Conservation (phyloP, 2,888 invertebrate genomes). For the Rambutsinella grinnellia region DNA sequence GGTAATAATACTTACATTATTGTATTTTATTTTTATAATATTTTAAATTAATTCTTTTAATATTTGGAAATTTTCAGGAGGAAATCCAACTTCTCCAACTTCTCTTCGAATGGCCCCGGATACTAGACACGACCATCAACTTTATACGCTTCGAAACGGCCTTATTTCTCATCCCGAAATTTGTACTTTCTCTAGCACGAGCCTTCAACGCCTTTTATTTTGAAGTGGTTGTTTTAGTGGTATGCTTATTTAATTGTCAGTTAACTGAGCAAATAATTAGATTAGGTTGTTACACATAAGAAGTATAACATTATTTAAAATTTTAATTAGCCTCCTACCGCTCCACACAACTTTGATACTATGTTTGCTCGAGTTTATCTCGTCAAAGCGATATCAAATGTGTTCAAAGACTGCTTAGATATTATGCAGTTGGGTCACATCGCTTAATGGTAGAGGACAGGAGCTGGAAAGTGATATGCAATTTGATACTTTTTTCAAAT, state of each 20-base stretch:
- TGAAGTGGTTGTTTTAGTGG: constrained; percentile 41
- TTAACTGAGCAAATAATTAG: no score
- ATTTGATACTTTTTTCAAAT: no score
- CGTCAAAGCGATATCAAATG: constrained; percentile 36
- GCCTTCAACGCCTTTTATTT: constrained; percentile 56
- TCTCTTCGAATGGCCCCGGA: constrained; percentile 55
- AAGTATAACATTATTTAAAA: neutral
- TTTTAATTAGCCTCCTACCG: constrained; percentile 33
- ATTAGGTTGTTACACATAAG: neutral
- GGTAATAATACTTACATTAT: no score
- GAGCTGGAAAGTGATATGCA: neutral
- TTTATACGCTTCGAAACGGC: constrained; percentile 10
- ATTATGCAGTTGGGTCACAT: constrained; percentile 28
- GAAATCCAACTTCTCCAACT: constrained; percentile 46
- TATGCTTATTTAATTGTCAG: constrained; percentile 25
- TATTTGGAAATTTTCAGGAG: constrained; percentile 35
- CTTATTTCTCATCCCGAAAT: constrained; percentile 11
- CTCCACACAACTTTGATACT: constrained; percentile 38
- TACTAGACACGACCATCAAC: constrained; percentile 41
- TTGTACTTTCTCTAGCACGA: constrained; percentile 38
- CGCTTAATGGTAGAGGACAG: no score
- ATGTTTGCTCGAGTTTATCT: constrained; percentile 59
- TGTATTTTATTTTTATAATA: neutral
- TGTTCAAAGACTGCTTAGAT: constrained; percentile 39
- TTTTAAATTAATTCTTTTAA: neutral